phyloP scores from a whole-genome alignment of 2,797 vertebrate species.

The Brachyrhaphis roseni region DNA sequence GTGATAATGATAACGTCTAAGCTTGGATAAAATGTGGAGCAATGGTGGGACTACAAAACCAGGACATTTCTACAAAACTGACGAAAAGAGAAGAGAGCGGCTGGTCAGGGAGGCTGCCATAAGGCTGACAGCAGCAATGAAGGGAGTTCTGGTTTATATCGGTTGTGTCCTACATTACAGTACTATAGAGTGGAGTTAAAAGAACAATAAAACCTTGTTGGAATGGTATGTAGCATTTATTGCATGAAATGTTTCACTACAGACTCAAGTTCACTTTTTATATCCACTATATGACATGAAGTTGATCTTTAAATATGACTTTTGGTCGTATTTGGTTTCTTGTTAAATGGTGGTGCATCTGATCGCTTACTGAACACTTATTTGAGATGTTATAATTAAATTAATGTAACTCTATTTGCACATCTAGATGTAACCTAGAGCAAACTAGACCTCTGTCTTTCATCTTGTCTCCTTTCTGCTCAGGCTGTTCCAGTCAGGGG shows the following conservation, averaged over 20 bases:
- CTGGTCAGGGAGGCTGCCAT: too few relatives aligned
- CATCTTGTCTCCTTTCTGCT: background rate
- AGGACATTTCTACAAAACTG: too few relatives aligned
- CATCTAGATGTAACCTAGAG: background rate
- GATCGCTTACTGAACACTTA: background rate
- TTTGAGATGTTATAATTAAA: background rate
- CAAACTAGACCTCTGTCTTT: background rate
- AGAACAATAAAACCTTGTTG: too few relatives aligned
- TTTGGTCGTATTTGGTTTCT: background rate
- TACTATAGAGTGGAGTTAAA: background rate
- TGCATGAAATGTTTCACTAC: background rate
- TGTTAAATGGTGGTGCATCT: background rate
- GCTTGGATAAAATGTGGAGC: too few relatives aligned
- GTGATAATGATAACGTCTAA: too few relatives aligned
- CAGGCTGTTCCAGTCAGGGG: slow-evolving; percentile 12
- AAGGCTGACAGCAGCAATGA: too few relatives aligned
- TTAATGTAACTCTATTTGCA: background rate
- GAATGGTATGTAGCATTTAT: background rate
- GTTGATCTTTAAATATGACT: background rate
- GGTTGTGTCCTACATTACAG: background rate
- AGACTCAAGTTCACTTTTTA: background rate
- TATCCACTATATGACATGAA: background rate
- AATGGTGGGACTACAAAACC: background rate
- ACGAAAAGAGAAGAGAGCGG: too few relatives aligned
- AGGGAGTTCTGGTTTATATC: too few relatives aligned